These are phyloP conservation scores for Drosophila takahashii DNA, from an alignment of 1,140 invertebrate species.

Conservation along the genomic window DNA sequence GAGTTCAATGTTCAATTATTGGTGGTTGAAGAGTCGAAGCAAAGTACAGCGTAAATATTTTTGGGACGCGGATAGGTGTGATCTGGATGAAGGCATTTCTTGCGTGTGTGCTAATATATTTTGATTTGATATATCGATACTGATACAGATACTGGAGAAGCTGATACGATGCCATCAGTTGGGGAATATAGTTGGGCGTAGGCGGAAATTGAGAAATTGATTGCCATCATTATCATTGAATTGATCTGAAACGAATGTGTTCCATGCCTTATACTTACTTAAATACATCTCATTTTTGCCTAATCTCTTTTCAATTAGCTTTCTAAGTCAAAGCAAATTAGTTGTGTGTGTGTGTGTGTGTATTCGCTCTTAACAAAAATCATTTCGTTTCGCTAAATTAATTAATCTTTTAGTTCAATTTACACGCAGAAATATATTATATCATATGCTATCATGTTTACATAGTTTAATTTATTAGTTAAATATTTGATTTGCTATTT, in stretches of 20 bases:
- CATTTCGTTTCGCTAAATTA: constrained; percentile 18
- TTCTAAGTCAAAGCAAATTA: constrained; percentile 18
- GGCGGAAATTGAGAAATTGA: constrained; percentile 44
- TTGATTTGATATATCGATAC: constrained; percentile 35
- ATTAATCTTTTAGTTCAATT: constrained; percentile 32
- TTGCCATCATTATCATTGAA: constrained; percentile 61
- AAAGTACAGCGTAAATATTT: constrained; percentile 42
- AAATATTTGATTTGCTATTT: constrained; percentile 68
- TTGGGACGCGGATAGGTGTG: background rate
- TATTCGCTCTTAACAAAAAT: constrained; percentile 16
- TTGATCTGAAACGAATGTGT: constrained; percentile 48
- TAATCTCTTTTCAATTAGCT: constrained; percentile 15
- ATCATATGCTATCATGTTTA: constrained; percentile 37
- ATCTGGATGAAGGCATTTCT: constrained; percentile 41
- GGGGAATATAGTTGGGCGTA: constrained; percentile 12
- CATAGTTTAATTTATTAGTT: constrained; percentile 39
- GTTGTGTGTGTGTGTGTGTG: background rate
- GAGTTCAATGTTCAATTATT: constrained; percentile 22
- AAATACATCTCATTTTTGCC: constrained; percentile 36
- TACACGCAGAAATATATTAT: constrained; percentile 37
- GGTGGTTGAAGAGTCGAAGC: constrained; percentile 32
- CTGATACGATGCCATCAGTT: constrained; percentile 2
- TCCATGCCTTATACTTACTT: constrained; percentile 58
- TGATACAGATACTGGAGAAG: constrained; percentile 11
- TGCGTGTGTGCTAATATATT: constrained; percentile 35